Evolutionary conservation across 2,797 vertebrate species (phyloP).

Genomic region (Brachymystax lenok): DNA sequence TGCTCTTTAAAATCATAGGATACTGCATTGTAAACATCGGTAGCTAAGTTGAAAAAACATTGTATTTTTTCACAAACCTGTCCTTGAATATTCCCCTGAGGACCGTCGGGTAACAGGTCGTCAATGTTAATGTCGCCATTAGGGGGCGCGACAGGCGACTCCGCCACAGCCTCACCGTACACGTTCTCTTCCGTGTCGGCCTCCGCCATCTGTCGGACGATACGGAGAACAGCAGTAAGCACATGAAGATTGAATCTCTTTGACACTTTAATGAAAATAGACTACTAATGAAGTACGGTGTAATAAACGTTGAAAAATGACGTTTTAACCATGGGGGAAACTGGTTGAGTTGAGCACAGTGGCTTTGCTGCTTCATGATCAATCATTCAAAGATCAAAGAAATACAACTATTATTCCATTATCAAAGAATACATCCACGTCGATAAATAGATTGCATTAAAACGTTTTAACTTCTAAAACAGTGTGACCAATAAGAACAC

Average conservation of each 20-base stretch:
- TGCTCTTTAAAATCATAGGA: background rate
- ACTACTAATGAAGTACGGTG: background rate
- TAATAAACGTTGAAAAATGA: background rate
- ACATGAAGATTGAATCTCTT: background rate
- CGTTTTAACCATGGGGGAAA: background rate
- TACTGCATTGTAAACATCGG: background rate
- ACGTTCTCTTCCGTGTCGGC: slow-evolving; percentile 50
- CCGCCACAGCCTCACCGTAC: slow-evolving; percentile 38
- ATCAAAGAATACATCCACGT: too few species aligned
- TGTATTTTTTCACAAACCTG: slow-evolving; percentile 49
- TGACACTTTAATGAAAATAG: background rate
- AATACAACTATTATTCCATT: too few species aligned
- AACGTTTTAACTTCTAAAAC: too few species aligned
- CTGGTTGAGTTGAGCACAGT: background rate
- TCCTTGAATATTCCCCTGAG: slow-evolving; percentile 65
- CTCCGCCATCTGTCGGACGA: slow-evolving; percentile 74
- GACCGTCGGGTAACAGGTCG: slow-evolving; percentile 52
- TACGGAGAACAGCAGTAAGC: background rate
- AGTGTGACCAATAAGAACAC: too few species aligned
- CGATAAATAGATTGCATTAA: too few species aligned
- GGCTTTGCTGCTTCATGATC: background rate
- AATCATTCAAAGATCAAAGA: background rate
- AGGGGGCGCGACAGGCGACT: slow-evolving; percentile 31
- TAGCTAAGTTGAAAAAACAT: background rate
- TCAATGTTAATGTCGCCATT: slow-evolving; percentile 52